These are phyloP conservation scores for Ferdinandea cuprea DNA, from an alignment of 2,888 invertebrate genomes.

Conservation along the genomic window DNA sequence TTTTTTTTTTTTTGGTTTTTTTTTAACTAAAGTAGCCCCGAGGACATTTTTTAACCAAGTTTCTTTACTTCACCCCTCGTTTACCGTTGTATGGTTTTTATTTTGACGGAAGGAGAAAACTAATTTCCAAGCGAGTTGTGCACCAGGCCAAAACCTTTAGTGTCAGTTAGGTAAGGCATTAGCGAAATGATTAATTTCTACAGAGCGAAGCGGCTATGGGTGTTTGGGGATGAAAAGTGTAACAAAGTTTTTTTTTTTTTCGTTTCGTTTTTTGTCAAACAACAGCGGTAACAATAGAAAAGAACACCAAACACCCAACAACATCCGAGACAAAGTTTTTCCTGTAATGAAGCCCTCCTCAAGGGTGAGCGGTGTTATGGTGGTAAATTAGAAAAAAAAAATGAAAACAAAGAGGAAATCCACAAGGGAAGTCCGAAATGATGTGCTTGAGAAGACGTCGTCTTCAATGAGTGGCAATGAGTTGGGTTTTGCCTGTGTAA, in stretches of 20 bases:
- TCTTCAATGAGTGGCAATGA: conserved; percentile 69
- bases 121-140: conserved; percentile 54
- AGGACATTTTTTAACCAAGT: conserved; percentile 60
- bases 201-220: conserved; percentile 26
- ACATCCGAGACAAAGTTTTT: conserved; percentile 48
- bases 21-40: conserved; percentile 57
- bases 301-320: conserved; percentile 27
- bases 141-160: conserved; percentile 65
- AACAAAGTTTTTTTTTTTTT: conserved; percentile 41
- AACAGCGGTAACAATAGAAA: conserved; percentile 63
- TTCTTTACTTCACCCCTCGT: too few species aligned
- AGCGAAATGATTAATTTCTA: conserved; percentile 72
- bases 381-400: conserved; percentile 59
- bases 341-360: conserved; percentile 33
- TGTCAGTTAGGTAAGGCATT: conserved; percentile 74
- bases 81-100: background rate
- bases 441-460: conserved; percentile 68
- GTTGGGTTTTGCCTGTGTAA: conserved; percentile 37
- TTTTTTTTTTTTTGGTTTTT: too few species aligned
- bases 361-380: conserved; percentile 40
- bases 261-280: conserved; percentile 62
- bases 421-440: conserved; percentile 67
- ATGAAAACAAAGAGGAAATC: conserved; percentile 33
- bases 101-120: conserved; percentile 46
- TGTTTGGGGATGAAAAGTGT: conserved; percentile 34